Base-by-base conservation (phyloP, 1,140 invertebrate species). In the Drosophila bifasciata region DNA sequence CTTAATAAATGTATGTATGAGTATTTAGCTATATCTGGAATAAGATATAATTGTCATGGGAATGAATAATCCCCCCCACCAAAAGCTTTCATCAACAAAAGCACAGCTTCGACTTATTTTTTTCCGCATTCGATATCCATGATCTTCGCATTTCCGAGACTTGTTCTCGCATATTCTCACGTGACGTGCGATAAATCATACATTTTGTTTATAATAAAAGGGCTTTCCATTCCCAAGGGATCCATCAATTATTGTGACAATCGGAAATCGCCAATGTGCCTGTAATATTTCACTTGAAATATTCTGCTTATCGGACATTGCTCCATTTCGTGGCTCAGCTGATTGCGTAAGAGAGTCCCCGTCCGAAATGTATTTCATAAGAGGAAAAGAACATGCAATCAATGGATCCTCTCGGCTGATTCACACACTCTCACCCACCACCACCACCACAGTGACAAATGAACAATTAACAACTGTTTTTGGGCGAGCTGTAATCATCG, bases 391-490 rank as follows among this genome's bases (percentile, higher is more conserved):
- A 28, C 28, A 28, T 28, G 17, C 23, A 11, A 49, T 5, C 25
- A 36, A 32, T 21, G 43, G n/a, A 40, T 48, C 46, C 13, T 57
- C 40, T 36, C 71, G 64, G 53, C 66, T 85, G 79, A 84, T 68
- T 85, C 80, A 84, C 71, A 57, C 66, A 70, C 28, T 3, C 28
- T 3, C 25, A 9, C 8, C 8, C 25, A 28, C 23, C 5, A 25
- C n/a, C 44, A 44, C 15, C 77, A 61, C 32, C 43, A 70, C 32
- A 13, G 11, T 71, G 66, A 85, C 61, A 21, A 79, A 56, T 60
- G 58, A 58, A 64, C 76, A 84, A 79, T 84, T 85, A 84, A 76
- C 71, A 76, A 64, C 63, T 61, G 58, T 75, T 71, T 75, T 53
- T 62, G 59, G n/a, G 21, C 46, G 52, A 51, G 21, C 43, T 68